Base-by-base conservation (phyloP, 2,113 vertebrate species). In the Thinocorus orbignyianus region DNA sequence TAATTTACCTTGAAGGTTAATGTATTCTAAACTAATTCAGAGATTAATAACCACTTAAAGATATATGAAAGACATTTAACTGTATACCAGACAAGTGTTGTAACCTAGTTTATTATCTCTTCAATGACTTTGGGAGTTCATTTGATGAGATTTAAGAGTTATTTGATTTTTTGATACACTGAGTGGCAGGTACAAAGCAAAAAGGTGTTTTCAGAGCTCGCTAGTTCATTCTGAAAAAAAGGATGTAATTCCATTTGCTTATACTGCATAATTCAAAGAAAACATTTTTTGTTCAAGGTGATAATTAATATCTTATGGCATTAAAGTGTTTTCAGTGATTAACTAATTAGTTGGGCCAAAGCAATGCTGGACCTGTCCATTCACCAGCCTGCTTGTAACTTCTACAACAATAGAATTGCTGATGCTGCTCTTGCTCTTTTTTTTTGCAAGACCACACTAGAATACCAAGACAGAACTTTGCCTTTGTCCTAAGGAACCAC, bases 1-100 rank as follows among this genome's bases (percentile, higher is more conserved):
- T 98, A 97, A 98, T 98, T 98, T 98, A 94, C 96, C 97, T 97
- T 98, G 98, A 98, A 98, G 98, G 98, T 98, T 98, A 98, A 98
- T 98, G 96, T 92, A 98, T 98, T 98, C 98, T 96, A 97, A 97
- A 97, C 95, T 96, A 98, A 98, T 97, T 96, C 95, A 28, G 88
- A 96, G 91, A 98, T 98, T 98, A 98, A 98, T 98, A 98, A 97
- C 97, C 95, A 96, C 96, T 98, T 98, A 98, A 97, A 98, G 96
- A 96, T 97, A 97, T 96, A 95, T 85, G 97, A 97, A 98, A 98
- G 97, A 83, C 97, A 97, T 96, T 97, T 96, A 80, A 77, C 86
- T 96, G 68, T 93, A 86, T 92, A 94, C 26, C 81, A 96, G 89
- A 92, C 1, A 6, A 92, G 81, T 95, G 95, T 95, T 97, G 90